Percentiles rank a stretch among this genome's conserved stretches.
These are phyloP conservation scores for Odocoileus virginianus DNA, from an alignment of 2,113 vertebrate genomes.

Conservation along the genomic window DNA sequence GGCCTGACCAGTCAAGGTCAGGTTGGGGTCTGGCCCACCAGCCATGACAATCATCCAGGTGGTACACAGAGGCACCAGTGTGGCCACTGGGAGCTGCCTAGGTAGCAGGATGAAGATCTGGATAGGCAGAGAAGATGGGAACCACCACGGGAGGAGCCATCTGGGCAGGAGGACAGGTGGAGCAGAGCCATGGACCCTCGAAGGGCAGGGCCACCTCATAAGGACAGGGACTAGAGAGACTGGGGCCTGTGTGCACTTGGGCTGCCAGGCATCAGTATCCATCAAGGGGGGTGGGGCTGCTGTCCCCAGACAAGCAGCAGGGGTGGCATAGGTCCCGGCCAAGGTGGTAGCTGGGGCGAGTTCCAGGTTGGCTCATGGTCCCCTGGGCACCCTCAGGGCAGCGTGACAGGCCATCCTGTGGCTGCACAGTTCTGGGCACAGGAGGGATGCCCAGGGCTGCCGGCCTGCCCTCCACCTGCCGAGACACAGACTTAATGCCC, in stretches of 20 bases:
- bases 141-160: neutral
- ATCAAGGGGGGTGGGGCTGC: neutral
- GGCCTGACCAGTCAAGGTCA: neutral
- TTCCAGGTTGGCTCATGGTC: fast-evolving
- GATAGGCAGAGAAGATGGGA: neutral
- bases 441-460: neutral
- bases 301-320: neutral
- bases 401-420: neutral
- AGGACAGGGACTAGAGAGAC: neutral
- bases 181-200: neutral
- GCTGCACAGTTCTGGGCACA: fast-evolving
- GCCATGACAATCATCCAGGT: conserved; percentile 25
- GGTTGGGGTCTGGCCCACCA: neutral
- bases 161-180: neutral
- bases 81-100: neutral
- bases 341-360: neutral
- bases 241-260: neutral
- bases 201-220: neutral
- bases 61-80: neutral
- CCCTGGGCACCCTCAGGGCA: neutral
- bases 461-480: too few relatives aligned
- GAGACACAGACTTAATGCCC: too few relatives aligned
- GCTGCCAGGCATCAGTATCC: neutral
- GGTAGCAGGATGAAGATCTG: conserved; percentile 14
- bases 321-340: neutral